phyloP scores from a whole-genome alignment of 1,140 invertebrate species.

The Euwallacea fornicatus region DNA sequence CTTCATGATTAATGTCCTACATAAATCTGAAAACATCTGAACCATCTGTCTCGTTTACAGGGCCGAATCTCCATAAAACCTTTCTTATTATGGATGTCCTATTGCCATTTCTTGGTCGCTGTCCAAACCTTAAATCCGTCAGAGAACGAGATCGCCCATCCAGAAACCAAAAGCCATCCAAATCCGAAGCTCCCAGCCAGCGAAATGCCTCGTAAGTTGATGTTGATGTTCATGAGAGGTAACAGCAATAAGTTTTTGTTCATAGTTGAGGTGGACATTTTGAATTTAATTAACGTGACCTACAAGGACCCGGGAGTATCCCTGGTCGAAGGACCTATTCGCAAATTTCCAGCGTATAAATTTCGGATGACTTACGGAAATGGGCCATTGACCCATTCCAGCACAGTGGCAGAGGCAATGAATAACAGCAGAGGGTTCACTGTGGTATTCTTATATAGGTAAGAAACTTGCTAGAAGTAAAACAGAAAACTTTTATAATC shows the following conservation, averaged over 20 bases:
- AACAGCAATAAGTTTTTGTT: constrained; percentile 1
- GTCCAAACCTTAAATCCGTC: constrained; percentile 24
- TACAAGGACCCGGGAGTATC: constrained; percentile 54
- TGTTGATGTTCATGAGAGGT: constrained; percentile 11
- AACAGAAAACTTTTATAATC: background rate
- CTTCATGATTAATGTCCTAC: no score
- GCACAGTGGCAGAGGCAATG: constrained; percentile 45
- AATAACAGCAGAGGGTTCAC: constrained; percentile 49
- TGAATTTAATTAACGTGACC: constrained; percentile 54
- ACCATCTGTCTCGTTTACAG: no score
- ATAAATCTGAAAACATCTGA: no score
- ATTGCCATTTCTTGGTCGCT: constrained; percentile 9
- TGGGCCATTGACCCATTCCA: constrained; percentile 50
- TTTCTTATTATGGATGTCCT: background rate
- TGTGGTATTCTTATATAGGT: constrained; percentile 52
- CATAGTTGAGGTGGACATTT: constrained; percentile 53
- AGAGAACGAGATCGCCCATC: constrained; percentile 41
- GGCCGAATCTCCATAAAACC: no score
- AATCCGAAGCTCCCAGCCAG: constrained; percentile 40
- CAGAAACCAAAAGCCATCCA: constrained; percentile 23
- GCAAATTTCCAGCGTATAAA: constrained; percentile 54
- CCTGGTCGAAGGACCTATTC: constrained; percentile 52
- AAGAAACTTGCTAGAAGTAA: background rate
- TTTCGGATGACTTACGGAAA: constrained; percentile 54
- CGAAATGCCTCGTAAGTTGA: constrained; percentile 38